These are phyloP conservation scores for Dendrocincla tyrannina DNA, from an alignment of 2,797 vertebrate species.

Conservation along the genomic window DNA sequence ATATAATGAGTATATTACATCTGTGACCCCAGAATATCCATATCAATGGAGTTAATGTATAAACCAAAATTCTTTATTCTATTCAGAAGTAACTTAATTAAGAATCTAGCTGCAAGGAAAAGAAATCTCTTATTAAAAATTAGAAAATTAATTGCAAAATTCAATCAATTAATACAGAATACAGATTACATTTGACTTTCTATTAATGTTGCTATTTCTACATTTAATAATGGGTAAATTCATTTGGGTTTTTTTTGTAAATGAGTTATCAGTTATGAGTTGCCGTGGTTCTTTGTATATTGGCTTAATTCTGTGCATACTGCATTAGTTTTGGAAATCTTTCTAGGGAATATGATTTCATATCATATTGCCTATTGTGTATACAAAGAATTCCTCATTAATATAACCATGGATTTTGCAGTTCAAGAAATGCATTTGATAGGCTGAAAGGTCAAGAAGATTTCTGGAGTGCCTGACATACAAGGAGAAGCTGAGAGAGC, in stretches of 20 bases:
- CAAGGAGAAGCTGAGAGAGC: neutral
- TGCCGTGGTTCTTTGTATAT: neutral
- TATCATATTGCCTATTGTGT: neutral
- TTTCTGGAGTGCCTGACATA: neutral
- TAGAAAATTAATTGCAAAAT: neutral
- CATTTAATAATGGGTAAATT: neutral
- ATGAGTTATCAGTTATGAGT: neutral
- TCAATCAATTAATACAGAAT: neutral
- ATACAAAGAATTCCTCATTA: neutral
- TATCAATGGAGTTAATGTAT: neutral
- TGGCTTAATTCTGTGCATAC: neutral
- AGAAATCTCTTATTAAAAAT: neutral
- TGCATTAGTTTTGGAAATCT: neutral
- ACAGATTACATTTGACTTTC: neutral
- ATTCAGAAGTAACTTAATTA: neutral
- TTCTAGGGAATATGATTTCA: neutral
- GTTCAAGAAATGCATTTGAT: neutral
- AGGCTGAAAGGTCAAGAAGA: neutral
- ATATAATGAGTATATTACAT: neutral
- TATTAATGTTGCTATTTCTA: neutral
- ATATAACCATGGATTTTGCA: neutral
- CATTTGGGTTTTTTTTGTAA: neutral
- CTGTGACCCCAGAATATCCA: neutral
- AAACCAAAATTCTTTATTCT: neutral
- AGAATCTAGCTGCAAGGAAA: neutral